Percentiles rank a stretch among this genome's conserved stretches.
These are phyloP conservation scores for Drosophila burlai DNA, from an alignment of 1,140 invertebrate species.

Conservation along the genomic window DNA sequence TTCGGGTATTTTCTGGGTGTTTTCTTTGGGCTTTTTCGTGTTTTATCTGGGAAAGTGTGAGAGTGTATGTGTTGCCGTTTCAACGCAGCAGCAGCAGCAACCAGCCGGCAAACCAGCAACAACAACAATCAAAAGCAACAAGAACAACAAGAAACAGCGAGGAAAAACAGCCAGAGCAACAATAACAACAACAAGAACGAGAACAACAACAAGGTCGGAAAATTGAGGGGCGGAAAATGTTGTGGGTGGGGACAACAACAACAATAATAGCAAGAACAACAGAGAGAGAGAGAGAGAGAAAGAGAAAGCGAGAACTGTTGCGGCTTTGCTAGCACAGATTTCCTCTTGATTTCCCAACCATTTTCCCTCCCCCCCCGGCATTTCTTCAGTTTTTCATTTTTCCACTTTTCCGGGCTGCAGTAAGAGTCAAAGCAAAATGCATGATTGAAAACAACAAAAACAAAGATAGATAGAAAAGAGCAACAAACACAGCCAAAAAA, in stretches of 20 bases:
- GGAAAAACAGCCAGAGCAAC: slow-evolving; percentile 43
- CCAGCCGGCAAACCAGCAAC: slow-evolving; percentile 28
- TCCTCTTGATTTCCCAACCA: slow-evolving; percentile 25
- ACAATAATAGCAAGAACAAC: slow-evolving; percentile 36
- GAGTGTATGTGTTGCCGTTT: slow-evolving; percentile 47
- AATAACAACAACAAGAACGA: slow-evolving; percentile 42
- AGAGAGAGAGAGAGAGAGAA: background rate
- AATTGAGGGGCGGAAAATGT: slow-evolving; percentile 1
- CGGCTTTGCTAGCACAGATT: slow-evolving; percentile 61
- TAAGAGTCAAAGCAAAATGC: slow-evolving; percentile 78
- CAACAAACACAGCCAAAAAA: slow-evolving; percentile 44
- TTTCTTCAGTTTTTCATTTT: slow-evolving; percentile 29
- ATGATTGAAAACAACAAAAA: slow-evolving; percentile 67
- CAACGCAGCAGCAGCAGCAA: slow-evolving; percentile 39
- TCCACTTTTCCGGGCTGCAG: slow-evolving; percentile 48
- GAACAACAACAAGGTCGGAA: slow-evolving; percentile 13
- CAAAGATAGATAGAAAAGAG: slow-evolving; percentile 33
- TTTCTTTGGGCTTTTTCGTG: slow-evolving; percentile 15
- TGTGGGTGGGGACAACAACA: slow-evolving; percentile 28
- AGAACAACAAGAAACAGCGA: slow-evolving; percentile 57
- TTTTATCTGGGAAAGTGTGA: slow-evolving; percentile 14
- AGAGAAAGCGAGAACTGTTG: slow-evolving; percentile 51
- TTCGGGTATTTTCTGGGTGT: slow-evolving; percentile 25
- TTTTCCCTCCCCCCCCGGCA: slow-evolving; percentile 7
- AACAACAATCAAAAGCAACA: slow-evolving; percentile 62